Evolutionary conservation across 2,797 vertebrate species (phyloP).

Genomic region (Catamblyrhynchus diadema): DNA sequence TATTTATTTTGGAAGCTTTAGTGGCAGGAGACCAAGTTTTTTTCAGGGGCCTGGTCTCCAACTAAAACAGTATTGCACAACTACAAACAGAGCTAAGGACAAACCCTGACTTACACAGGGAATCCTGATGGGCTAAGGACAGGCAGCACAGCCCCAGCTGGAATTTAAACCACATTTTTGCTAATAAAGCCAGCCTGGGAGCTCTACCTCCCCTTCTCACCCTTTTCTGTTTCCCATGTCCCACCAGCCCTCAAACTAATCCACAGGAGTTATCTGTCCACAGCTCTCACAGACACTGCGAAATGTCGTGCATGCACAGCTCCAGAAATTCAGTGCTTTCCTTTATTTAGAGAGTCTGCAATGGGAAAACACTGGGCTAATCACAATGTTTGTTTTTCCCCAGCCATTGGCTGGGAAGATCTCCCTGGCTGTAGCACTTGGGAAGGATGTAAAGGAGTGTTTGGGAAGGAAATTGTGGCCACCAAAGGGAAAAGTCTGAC

Average conservation of each 20-base stretch:
- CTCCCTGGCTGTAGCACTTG: neutral
- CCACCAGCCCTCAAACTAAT: neutral
- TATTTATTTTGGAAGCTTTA: constrained; percentile 56
- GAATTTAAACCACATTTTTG: neutral
- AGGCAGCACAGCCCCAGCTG: neutral
- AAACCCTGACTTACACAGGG: constrained; percentile 29
- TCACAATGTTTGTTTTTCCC: neutral
- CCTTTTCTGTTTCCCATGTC: neutral
- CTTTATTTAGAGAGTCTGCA: neutral
- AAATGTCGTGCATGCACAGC: neutral
- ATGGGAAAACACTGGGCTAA: neutral
- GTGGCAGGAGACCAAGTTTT: constrained; percentile 35
- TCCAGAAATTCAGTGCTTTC: neutral
- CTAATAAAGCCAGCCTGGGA: neutral
- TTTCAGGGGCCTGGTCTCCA: constrained; percentile 58
- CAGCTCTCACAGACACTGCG: neutral
- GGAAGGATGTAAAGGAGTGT: neutral
- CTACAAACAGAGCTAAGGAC: neutral
- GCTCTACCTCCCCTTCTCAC: neutral
- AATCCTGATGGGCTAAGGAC: constrained; percentile 35
- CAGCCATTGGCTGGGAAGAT: neutral
- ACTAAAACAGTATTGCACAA: constrained; percentile 58
- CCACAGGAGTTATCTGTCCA: neutral
- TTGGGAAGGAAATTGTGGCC: neutral
- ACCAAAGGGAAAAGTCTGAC: neutral